Evolutionary conservation across 2,888 invertebrate genomes (phyloP), one percentile per base, ranked within the genome.

Genomic region (Syrphus vitripennis): DNA sequence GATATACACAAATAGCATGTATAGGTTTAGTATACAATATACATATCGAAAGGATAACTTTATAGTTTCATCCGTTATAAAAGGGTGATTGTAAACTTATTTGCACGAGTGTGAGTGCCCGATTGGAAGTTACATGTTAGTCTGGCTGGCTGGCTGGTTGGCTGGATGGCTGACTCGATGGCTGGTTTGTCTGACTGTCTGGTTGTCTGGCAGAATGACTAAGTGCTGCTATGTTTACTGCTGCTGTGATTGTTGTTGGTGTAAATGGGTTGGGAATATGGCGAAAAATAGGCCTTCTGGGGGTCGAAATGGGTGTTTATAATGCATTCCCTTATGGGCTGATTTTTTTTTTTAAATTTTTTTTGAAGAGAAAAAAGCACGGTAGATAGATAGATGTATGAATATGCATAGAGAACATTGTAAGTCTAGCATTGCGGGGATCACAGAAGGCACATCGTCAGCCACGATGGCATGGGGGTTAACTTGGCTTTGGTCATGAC

Each of bases 401-500:
- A 53, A 42, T 63, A 26, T 45, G 29, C 19, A 50, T 3, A 42
- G 2, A 24, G 26, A 26, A 61, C 34, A 70, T n/a, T 78, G 72
- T 72, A 75, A 79, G 79, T 74, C 78, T 79, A 55, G 67, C 21
- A 55, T 31, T 61, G 65, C 45, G 40, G 82, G 78, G 63, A 76
- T 70, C 67, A 59, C 67, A 67, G 72, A 48, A 65, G 48, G 65
- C 53, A n/a, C n/a, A n/a, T n/a, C n/a, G n/a, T n/a, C n/a, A 72
- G 53, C 53, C 63, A 50, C 70, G 61, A 45, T 71, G 59, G 75
- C 71, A 67, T 80, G 72, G 72, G 81, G 76, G 84, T 84, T 84
- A 76, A 84, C 84, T 84, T 84, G 84, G 84, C 81, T 84, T 42
- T 84, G 76, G 81, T 84, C 84, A 84, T 77, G 81, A 72, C 76